Evolutionary conservation across 2,797 vertebrate genomes (phyloP), one percentile per base, ranked within the genome.

Genomic region (Otus scops): DNA sequence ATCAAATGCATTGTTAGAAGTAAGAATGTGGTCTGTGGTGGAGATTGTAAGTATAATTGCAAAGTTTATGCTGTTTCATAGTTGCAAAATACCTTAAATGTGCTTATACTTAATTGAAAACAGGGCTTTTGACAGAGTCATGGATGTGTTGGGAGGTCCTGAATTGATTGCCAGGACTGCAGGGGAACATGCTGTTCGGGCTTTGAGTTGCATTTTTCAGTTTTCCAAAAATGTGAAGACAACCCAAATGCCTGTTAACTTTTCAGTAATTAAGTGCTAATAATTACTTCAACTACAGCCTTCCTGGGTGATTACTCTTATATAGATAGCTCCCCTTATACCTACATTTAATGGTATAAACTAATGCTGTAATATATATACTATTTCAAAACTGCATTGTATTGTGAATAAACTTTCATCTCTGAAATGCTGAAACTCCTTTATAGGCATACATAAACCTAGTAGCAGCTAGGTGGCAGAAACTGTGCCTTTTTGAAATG

Each of bases 381-480:
- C 13, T 39, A 3, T 64, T 92, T 59, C 14, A 57, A 88, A 91
- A 67, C 32, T 76, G 24, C 3, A 0, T 78, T 89, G 8, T 20
- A 13, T 65, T 79, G 43, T 47, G 48, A 48, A 22, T 89, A 68
- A 88, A 74, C 26, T 70, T 63, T 48, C 0, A 32, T 74, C 23
- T 89, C 54, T 89, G 39, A 91, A 67, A 79, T 64, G 32, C 47
- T 41, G 64, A 30, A 87, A 14, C 39, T 77, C 39, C 28, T 91
- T 65, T 64, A 9, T 1, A 53, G 51, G 14, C 2, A 0, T 70
- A 59, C 36, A 48, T 53, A 82, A 91, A 51, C 43, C 76, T 76
- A 56, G 36, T 67, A 94, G 75, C 95, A 97, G 95, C 91, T 88
- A 93, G 93, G 78, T 96, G 95, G 95, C 93, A 97, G 93, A 96